A percentile compares a stretch with the other conserved stretches of the same genome.
Conservation (phyloP, 2,797 vertebrate genomes). For the Heterohyrax brucei region DNA sequence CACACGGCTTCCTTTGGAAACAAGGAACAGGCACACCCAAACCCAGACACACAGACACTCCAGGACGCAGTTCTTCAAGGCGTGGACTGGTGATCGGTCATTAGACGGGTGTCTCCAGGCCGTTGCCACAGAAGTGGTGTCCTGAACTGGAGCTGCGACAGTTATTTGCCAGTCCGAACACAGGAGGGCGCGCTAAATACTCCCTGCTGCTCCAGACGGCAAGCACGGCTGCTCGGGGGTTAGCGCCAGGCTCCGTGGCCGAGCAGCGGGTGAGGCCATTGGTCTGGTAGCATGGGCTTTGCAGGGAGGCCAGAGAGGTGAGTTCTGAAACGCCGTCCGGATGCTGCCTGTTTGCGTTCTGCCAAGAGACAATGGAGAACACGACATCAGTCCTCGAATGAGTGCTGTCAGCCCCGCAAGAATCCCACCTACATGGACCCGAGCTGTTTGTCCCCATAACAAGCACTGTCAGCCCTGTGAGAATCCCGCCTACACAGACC, state of each 20-base stretch:
- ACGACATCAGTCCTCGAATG: background rate
- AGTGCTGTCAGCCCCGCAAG: background rate
- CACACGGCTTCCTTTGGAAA: constrained; percentile 78
- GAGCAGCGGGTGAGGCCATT: constrained; percentile 89
- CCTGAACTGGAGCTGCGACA: constrained; percentile 87
- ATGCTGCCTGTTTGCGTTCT: constrained; percentile 93
- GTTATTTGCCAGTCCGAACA: constrained; percentile 91
- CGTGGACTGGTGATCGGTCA: constrained; percentile 89
- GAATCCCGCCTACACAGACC: too few species aligned
- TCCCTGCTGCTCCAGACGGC: constrained; percentile 92
- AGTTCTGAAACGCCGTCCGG: constrained; percentile 93
- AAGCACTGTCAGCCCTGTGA: too few species aligned
- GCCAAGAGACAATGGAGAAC: constrained; percentile 73
- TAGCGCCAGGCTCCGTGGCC: constrained; percentile 92
- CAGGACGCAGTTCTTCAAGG: constrained; percentile 89
- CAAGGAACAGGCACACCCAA: constrained; percentile 38
- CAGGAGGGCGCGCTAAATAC: constrained; percentile 93
- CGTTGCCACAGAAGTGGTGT: constrained; percentile 89
- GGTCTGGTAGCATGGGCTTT: constrained; percentile 89
- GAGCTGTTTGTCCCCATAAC: too few species aligned
- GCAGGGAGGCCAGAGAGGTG: constrained; percentile 94
- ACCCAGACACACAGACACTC: constrained; percentile 69
- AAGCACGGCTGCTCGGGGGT: constrained; percentile 93
- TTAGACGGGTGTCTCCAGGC: constrained; percentile 94
- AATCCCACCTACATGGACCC: background rate